phyloP scores from a whole-genome alignment of 2,888 invertebrate species.

The Drosophila meridionalis region DNA sequence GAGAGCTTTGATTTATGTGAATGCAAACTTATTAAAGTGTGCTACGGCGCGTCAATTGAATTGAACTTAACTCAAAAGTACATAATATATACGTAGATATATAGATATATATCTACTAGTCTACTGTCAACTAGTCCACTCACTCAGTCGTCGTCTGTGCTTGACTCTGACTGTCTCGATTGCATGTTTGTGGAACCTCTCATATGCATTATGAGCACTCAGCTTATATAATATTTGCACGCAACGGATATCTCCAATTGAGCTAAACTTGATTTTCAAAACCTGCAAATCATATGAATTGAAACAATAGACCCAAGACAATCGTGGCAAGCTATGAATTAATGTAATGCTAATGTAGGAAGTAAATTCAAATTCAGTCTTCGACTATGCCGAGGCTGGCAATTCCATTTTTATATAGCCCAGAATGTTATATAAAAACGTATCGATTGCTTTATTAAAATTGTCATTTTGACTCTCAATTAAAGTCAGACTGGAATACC shows the following conservation, averaged over 20 bases:
- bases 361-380: neutral
- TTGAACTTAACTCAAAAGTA: conserved; percentile 9
- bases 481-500: neutral
- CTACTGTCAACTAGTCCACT: neutral
- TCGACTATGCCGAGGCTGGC: neutral
- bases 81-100: neutral
- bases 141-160: conserved; percentile 2
- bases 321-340: conserved; percentile 7
- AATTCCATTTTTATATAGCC: neutral
- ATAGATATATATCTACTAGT: neutral
- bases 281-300: conserved; percentile 6
- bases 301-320: conserved; percentile 4
- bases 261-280: conserved; percentile 21
- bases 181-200: conserved; percentile 32
- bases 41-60: conserved; percentile 46
- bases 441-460: neutral
- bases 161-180: conserved; percentile 1
- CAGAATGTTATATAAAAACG: neutral
- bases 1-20: conserved; percentile 33
- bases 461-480: neutral
- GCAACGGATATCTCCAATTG: conserved; percentile 22
- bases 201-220: conserved; percentile 28
- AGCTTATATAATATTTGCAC: conserved; percentile 28
- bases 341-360: conserved; percentile 2
- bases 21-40: conserved; percentile 21